Evolutionary conservation across 2,888 invertebrate species (phyloP).

Genomic region (Drosophila phalerata): DNA sequence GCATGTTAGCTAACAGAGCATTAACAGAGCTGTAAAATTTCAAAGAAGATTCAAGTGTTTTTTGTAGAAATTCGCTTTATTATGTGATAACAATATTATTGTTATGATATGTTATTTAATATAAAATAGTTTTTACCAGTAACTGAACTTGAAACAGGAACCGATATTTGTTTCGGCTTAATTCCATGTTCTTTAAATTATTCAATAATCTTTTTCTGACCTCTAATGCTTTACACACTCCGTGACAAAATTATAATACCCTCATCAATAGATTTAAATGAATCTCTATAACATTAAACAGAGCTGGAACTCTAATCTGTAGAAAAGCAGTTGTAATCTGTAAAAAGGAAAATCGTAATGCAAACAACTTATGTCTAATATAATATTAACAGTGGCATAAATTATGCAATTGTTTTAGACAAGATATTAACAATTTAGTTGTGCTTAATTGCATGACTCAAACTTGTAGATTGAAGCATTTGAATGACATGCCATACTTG

Average conservation of each 20-base stretch:
- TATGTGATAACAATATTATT: background rate
- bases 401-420: background rate
- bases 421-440: constrained; percentile 1
- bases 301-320: background rate
- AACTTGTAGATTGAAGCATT: background rate
- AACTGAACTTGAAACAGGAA: too few species aligned
- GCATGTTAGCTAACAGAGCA: background rate
- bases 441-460: constrained; percentile 1
- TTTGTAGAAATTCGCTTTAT: too few species aligned
- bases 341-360: background rate
- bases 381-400: background rate
- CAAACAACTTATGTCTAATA: background rate
- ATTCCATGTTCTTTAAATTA: too few species aligned
- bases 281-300: background rate
- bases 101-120: too few species aligned
- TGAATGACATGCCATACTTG: background rate
- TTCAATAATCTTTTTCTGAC: too few species aligned
- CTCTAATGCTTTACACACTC: too few species aligned
- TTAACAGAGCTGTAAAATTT: background rate
- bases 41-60: too few species aligned
- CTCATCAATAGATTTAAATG: background rate
- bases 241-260: too few species aligned
- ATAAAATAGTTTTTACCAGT: too few species aligned
- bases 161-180: too few species aligned
- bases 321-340: background rate